Evolutionary conservation across 1,140 invertebrate genomes (phyloP).

Genomic region (Rhyzopertha dominica): DNA sequence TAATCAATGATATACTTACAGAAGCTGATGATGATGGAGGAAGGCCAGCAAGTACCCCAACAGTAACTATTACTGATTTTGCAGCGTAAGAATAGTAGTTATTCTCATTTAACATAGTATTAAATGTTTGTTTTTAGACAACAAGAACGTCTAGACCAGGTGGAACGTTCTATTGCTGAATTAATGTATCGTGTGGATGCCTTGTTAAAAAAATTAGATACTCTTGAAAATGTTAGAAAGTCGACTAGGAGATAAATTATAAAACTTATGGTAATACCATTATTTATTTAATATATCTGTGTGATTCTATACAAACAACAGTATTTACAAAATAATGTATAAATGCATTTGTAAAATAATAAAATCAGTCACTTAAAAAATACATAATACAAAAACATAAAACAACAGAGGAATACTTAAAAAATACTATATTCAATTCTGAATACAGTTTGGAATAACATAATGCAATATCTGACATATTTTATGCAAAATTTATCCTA

Average conservation of each 20-base stretch:
- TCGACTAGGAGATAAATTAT: slow-evolving; percentile 13
- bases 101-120: not conserved
- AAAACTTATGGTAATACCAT: slow-evolving; percentile 3
- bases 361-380: slow-evolving; percentile 26
- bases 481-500: too few species aligned
- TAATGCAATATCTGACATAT: slow-evolving; percentile 14
- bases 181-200: slow-evolving; percentile 21
- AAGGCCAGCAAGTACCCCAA: too few species aligned
- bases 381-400: too few species aligned
- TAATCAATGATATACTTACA: too few species aligned
- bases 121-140: slow-evolving; percentile 25
- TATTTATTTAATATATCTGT: slow-evolving; percentile 16
- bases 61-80: slow-evolving; percentile 21
- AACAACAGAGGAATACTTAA: too few species aligned
- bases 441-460: too few species aligned
- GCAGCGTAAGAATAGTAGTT: slow-evolving; percentile 14
- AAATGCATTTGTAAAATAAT: slow-evolving; percentile 27
- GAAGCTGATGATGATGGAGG: too few species aligned
- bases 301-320: slow-evolving; percentile 28
- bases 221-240: slow-evolving; percentile 22
- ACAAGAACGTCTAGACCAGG: slow-evolving; percentile 28
- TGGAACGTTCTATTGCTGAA: slow-evolving; percentile 23
- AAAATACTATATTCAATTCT: too few species aligned
- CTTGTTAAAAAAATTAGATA: slow-evolving; percentile 22
- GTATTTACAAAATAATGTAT: slow-evolving; percentile 31